Evolutionary conservation across 2,888 invertebrate genomes (phyloP), one percentile per base, ranked within the genome.

Genomic region (Aspidiotus rigidus): DNA sequence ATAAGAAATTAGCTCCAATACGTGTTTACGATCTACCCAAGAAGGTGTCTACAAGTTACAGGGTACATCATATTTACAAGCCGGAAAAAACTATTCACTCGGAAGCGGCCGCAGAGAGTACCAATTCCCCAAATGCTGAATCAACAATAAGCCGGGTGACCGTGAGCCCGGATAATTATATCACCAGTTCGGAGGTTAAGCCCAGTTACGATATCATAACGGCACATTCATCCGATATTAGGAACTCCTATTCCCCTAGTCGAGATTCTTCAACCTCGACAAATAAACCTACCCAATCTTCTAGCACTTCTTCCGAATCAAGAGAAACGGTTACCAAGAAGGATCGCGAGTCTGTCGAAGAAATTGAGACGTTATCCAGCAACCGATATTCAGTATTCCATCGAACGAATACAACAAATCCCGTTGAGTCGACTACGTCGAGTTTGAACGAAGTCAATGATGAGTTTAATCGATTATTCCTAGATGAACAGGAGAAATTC

Each of bases 21-120:
- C 66, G 66, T 1, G 59, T 66, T 8, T 44, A 16, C 7, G 66
- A 66, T 40, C 6, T n/a, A 41, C 17, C 59, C 13, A 66, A 66
- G 56, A 49, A 44, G 8, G 44, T 66, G 16, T 53, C 69, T 8
- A 69, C 69, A n/a, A 69, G 62, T 15, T 69, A 69, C 69, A 62
- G 42, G 44, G 44, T 69, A 6, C 41, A 54, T 9, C 69, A 69
- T 59, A 39, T 49, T 11, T 49, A 49, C 6, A 49, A 49, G 6
- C 44, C 61, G 61, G 61, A 61, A 7, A 40, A n/a, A 39, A 39
- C 8, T 40, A 54, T 13, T 41, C 54, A 15, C n/a, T 39, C 10
- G n/a, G 15, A n/a, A 11, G 8, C 44, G 41, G 44, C 6, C 10
- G 13, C 11, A n/a, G 15, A 60, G 8, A 15, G 44, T 7, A 44